Conservation (phyloP, 2,797 vertebrate species). For the Periophthalmus magnuspinnatus region DNA sequence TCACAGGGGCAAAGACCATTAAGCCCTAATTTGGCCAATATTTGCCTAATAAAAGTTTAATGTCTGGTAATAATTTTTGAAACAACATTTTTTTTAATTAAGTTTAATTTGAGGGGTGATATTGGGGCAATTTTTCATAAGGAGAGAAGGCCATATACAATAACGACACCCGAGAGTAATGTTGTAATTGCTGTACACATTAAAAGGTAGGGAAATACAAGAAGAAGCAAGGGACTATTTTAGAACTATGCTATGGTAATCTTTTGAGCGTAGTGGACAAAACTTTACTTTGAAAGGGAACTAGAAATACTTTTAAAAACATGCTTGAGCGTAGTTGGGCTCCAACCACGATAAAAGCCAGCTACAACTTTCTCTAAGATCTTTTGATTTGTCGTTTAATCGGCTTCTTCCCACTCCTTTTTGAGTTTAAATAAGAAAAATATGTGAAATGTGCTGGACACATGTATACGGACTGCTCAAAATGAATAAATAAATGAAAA, state of each 20-base stretch:
- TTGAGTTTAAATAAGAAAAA: too few species aligned
- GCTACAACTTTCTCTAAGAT: too few species aligned
- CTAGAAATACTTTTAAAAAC: neutral
- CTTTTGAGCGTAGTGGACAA: constrained; percentile 4
- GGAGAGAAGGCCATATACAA: constrained; percentile 80
- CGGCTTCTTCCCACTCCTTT: too few species aligned
- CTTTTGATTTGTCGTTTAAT: too few species aligned
- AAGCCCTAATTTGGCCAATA: constrained; percentile 93
- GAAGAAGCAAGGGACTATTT: constrained; percentile 41
- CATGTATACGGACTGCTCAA: too few species aligned
- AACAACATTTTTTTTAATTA: constrained; percentile 99
- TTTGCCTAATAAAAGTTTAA: constrained; percentile 99
- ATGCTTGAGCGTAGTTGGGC: too few species aligned
- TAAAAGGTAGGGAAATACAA: constrained; percentile 54
- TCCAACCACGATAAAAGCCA: too few species aligned
- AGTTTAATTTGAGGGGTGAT: constrained; percentile 93
- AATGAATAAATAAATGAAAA: too few species aligned
- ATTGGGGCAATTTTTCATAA: constrained; percentile 91
- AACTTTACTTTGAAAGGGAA: neutral
- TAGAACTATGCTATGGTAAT: constrained; percentile 29
- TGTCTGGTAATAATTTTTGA: constrained; percentile 95
- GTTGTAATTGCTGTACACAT: constrained; percentile 64
- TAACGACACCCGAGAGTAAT: constrained; percentile 63
- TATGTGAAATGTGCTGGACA: too few species aligned
- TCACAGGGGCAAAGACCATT: constrained; percentile 95